These are phyloP conservation scores for Proteles cristata DNA, from an alignment of 2,113 vertebrate genomes.

Conservation along the genomic window DNA sequence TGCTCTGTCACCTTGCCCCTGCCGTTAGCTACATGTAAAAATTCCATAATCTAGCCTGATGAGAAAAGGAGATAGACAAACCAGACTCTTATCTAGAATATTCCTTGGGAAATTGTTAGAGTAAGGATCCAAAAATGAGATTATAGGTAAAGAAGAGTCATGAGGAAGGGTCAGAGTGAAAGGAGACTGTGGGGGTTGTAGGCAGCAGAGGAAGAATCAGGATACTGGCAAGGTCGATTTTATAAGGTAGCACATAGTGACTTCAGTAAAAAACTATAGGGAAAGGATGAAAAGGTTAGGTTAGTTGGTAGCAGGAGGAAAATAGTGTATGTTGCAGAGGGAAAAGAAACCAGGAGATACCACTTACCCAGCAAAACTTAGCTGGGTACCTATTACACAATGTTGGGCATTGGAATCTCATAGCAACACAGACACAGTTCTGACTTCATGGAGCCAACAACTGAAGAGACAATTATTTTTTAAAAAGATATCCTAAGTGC, in stretches of 20 bases:
- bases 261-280: background rate
- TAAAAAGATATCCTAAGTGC: background rate
- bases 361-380: background rate
- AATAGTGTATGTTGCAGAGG: background rate
- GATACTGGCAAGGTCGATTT: background rate
- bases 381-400: background rate
- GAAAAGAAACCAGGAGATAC: background rate
- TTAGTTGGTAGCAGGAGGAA: background rate
- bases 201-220: background rate
- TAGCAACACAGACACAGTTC: background rate
- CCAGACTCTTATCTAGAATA: background rate
- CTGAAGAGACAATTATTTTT: background rate
- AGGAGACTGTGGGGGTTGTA: background rate
- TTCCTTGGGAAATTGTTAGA: background rate
- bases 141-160: background rate
- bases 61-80: background rate
- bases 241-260: background rate
- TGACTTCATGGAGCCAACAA: background rate
- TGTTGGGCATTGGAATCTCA: background rate
- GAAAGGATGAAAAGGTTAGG: background rate
- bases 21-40: background rate
- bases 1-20: background rate
- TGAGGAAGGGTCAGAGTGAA: background rate
- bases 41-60: background rate
- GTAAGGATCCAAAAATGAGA: background rate